A percentile compares a stretch with the other conserved stretches of the same genome.
phyloP scores from a whole-genome alignment of 2,888 invertebrate species.

The Empis livida region DNA sequence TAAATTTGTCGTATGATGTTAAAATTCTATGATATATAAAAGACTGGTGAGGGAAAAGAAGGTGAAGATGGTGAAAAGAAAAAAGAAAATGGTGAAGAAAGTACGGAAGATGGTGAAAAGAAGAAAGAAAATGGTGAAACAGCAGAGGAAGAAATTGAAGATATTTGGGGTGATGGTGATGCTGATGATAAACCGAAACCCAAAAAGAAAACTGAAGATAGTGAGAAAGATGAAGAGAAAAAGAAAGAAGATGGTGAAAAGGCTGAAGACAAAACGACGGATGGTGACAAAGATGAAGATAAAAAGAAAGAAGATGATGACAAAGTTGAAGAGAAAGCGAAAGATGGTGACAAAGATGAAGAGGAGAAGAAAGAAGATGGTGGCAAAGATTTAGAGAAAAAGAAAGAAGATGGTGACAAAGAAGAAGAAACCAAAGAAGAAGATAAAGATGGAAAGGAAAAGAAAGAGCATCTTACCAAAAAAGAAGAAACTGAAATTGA shows the following conservation, averaged over 20 bases:
- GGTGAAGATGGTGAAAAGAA: too few relatives aligned
- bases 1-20: neutral
- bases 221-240: constrained; percentile 19
- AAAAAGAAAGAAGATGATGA: constrained; percentile 8
- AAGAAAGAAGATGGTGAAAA: constrained; percentile 10
- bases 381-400: too few relatives aligned
- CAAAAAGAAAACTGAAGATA: constrained; percentile 19
- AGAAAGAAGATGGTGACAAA: constrained; percentile 12
- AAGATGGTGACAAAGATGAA: constrained; percentile 3
- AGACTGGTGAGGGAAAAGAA: neutral
- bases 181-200: constrained; percentile 10
- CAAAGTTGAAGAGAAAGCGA: constrained; percentile 8
- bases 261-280: too few relatives aligned
- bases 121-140: constrained; percentile 7
- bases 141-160: constrained; percentile 24
- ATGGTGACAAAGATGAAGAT: constrained; percentile 8
- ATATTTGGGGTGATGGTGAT: constrained; percentile 19
- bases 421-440: constrained; percentile 13
- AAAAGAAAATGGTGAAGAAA: neutral
- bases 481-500: neutral
- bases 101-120: constrained; percentile 1
- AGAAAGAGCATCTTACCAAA: constrained; percentile 2
- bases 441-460: constrained; percentile 15
- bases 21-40: neutral
- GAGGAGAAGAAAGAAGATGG: constrained; percentile 11